Conservation (phyloP, 1,140 invertebrate species). For the Sarcophaga bullata region DNA sequence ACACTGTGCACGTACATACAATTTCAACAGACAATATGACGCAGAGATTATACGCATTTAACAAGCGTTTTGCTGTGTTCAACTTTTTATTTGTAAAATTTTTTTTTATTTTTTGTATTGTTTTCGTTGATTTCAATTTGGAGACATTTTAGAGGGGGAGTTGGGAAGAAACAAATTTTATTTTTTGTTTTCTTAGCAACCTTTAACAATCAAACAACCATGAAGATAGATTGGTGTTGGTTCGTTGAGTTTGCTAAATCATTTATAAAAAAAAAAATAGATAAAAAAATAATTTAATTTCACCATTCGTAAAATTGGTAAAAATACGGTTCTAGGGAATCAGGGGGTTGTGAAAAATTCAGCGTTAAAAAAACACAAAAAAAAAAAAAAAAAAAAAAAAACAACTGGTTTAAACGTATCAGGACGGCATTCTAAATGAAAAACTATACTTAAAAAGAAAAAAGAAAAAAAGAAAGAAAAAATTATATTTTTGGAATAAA, state of each 20-base stretch:
- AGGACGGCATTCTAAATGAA: conserved; percentile 1
- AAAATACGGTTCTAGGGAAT: conserved; percentile 25
- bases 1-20: background rate
- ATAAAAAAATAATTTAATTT: background rate
- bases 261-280: background rate
- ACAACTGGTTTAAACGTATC: conserved; percentile 34
- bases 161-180: background rate
- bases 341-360: conserved; percentile 1
- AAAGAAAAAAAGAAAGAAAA: background rate
- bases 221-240: background rate
- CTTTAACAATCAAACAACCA: background rate
- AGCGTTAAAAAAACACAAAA: too few species aligned
- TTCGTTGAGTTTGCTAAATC: too few species aligned
- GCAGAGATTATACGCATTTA: conserved; percentile 37
- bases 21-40: conserved; percentile 26
- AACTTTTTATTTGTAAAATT: background rate
- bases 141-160: conserved; percentile 36
- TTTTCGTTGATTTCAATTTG: background rate
- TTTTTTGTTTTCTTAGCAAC: background rate
- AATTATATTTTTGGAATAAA: background rate
- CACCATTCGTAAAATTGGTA: conserved; percentile 17
- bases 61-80: background rate
- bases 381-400: too few species aligned
- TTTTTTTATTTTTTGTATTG: background rate
- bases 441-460: background rate